These are phyloP conservation scores for Corydoras sp. DNA, from an alignment of 2,113 vertebrate species.

Conservation along the genomic window DNA sequence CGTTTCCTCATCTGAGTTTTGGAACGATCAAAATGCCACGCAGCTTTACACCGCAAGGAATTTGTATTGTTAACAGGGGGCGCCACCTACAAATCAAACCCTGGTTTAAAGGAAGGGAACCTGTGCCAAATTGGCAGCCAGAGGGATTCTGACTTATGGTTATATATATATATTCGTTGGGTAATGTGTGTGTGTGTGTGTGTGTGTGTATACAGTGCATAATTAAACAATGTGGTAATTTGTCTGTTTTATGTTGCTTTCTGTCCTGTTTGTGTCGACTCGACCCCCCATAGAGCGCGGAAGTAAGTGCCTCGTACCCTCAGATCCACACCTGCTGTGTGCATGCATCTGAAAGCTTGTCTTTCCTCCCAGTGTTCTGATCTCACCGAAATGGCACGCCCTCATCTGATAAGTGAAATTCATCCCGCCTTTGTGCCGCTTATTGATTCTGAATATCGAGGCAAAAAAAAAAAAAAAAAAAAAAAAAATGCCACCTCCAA, in stretches of 20 bases:
- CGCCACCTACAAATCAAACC: no score
- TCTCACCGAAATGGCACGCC: conserved; percentile 78
- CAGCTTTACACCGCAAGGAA: no score
- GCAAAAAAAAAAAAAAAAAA: no score
- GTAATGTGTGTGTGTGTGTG: conserved; percentile 4
- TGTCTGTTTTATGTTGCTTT: conserved; percentile 74
- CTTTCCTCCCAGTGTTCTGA: conserved; percentile 55
- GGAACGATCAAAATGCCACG: no score
- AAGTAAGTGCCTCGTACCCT: conserved; percentile 89
- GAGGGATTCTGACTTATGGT: neutral
- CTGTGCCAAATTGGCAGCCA: conserved; percentile 31
- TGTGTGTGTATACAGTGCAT: conserved; percentile 23
- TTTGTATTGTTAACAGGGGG: no score
- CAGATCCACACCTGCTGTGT: conserved; percentile 76
- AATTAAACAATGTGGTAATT: conserved; percentile 64
- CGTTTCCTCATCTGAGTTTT: no score
- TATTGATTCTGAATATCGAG: neutral
- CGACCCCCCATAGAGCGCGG: conserved; percentile 98
- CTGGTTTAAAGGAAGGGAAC: conserved; percentile 8
- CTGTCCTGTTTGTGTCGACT: conserved; percentile 89
- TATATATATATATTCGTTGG: neutral
- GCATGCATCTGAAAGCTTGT: conserved; percentile 83
- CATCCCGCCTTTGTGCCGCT: conserved; percentile 45
- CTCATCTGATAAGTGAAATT: conserved; percentile 99
- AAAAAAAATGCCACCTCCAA: no score